phyloP scores from a whole-genome alignment of 30 jellyfish, hydroid and myxozoan species.

The Cassiopea andromeda region DNA sequence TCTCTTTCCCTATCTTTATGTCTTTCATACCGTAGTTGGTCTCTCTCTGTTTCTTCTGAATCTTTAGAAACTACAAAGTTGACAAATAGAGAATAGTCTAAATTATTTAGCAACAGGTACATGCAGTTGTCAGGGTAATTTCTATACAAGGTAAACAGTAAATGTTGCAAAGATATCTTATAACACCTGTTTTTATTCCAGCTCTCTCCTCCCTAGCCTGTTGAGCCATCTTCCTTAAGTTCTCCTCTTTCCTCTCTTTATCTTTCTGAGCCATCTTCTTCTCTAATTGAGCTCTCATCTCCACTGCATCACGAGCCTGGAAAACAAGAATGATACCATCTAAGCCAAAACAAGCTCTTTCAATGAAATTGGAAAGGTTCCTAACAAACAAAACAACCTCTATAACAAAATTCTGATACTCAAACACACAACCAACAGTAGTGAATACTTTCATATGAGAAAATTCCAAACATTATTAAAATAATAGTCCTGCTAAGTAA shows the following conservation, averaged over 20 bases:
- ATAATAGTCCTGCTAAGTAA: no score
- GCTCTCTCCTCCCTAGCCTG: constrained; percentile 99
- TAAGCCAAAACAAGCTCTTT: no score
- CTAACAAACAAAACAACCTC: no score
- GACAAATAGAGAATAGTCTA: background rate
- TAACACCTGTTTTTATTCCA: constrained; percentile 86
- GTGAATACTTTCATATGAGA: no score
- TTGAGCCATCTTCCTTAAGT: constrained; percentile 91
- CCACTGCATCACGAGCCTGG: constrained; percentile 99
- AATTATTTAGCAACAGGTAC: no score
- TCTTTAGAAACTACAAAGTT: constrained; percentile 71
- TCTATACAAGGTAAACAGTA: background rate
- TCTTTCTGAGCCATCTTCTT: constrained; percentile 96
- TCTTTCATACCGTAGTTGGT: constrained; percentile 90
- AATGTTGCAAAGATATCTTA: background rate
- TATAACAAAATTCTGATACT: no score
- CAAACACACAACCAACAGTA: no score
- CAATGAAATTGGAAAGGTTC: no score
- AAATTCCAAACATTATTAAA: no score
- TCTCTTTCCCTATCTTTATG: constrained; percentile 98
- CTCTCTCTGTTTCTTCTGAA: constrained; percentile 92
- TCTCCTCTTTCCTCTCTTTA: constrained; percentile 92
- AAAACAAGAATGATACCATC: background rate
- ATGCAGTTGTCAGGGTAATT: background rate
- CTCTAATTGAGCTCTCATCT: constrained; percentile 97